Evolutionary conservation across 2,888 invertebrate genomes (phyloP).

Genomic region (Cloeon dipterum): DNA sequence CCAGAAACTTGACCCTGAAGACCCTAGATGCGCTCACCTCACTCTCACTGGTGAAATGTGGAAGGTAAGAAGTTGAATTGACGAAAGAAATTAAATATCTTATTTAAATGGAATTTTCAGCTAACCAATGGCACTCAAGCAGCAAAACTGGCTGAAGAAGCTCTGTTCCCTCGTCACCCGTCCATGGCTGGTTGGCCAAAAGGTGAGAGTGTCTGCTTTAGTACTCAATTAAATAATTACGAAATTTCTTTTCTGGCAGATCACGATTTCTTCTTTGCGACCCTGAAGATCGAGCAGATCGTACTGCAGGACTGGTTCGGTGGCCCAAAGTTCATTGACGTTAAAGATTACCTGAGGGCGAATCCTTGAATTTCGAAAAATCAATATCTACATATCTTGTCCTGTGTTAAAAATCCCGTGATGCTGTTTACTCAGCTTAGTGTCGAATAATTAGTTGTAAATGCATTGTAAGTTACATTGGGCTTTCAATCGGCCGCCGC

Average conservation of each 20-base stretch:
- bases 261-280: conserved; percentile 43
- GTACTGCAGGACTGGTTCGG: conserved; percentile 62
- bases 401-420: too few species aligned
- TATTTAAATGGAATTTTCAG: conserved; percentile 16
- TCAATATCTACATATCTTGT: too few species aligned
- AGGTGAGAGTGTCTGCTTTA: conserved; percentile 18
- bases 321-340: conserved; percentile 38
- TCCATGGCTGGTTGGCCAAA: conserved; percentile 40
- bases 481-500: too few species aligned
- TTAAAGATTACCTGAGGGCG: conserved; percentile 31
- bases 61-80: conserved; percentile 23
- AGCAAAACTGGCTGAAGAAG: conserved; percentile 30
- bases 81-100: conserved; percentile 1
- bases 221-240: background rate
- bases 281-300: conserved; percentile 47
- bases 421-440: too few species aligned
- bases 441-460: too few species aligned
- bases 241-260: conserved; percentile 1
- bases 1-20: conserved; percentile 42
- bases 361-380: too few species aligned
- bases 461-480: too few species aligned
- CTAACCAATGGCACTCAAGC: conserved; percentile 28
- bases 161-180: conserved; percentile 46
- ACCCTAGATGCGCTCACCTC: conserved; percentile 50
- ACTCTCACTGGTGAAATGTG: conserved; percentile 41